A percentile compares a stretch with the other conserved stretches of the same genome.
These are phyloP conservation scores for Drosophila gunungcola DNA, from an alignment of 1,140 invertebrate species.

Conservation along the genomic window DNA sequence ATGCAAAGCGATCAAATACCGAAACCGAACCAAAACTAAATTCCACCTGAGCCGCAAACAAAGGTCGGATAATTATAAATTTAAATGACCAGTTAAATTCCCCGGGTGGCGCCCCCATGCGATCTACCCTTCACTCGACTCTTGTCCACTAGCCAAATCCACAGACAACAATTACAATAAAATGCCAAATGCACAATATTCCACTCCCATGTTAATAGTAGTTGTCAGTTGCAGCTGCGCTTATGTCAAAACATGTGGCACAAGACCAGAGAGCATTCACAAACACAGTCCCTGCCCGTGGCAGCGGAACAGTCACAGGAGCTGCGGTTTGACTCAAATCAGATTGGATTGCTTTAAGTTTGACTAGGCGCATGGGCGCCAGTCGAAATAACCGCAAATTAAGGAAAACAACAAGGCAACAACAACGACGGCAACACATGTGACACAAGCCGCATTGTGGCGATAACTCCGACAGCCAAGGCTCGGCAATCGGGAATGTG, in stretches of 20 bases:
- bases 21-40: conserved; percentile 15
- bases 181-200: conserved; percentile 62
- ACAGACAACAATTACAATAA: conserved; percentile 63
- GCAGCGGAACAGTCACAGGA: conserved; percentile 7
- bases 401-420: conserved; percentile 64
- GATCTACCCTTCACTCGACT: conserved; percentile 43
- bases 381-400: conserved; percentile 68
- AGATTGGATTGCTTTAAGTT: conserved; percentile 44
- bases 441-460: conserved; percentile 31
- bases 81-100: conserved; percentile 35
- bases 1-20: background rate
- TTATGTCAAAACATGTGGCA: conserved; percentile 40
- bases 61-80: conserved; percentile 55
- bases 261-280: conserved; percentile 12
- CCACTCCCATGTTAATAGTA: conserved; percentile 63
- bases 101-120: conserved; percentile 15
- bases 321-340: conserved; percentile 33
- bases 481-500: background rate
- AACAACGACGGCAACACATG: conserved; percentile 28
- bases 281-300: conserved; percentile 2
- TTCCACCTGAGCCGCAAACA: conserved; percentile 28
- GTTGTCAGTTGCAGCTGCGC: conserved; percentile 70
- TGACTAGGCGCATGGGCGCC: conserved; percentile 13
- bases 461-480: conserved; percentile 24
- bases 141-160: conserved; percentile 45